Percentiles rank a stretch among this genome's conserved stretches.
Conservation (phyloP, 2,797 vertebrate species). For the Etheostoma nigrum region DNA sequence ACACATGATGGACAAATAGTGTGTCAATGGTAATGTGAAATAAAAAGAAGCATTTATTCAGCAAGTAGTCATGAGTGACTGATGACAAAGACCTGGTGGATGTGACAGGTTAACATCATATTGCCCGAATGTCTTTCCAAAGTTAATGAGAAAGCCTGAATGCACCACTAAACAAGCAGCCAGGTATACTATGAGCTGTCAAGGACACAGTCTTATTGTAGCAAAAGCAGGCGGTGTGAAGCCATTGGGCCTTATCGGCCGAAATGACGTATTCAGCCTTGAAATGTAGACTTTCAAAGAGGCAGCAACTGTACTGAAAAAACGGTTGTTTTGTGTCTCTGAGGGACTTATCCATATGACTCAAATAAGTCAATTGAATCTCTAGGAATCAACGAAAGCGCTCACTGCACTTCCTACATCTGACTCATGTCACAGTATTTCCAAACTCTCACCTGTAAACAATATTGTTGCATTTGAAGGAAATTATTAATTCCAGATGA, state of each 20-base stretch:
- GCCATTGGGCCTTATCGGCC: background rate
- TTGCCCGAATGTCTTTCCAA: background rate
- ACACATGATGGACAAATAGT: no score
- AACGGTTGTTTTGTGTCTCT: background rate
- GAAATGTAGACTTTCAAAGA: constrained; percentile 1
- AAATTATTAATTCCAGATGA: background rate
- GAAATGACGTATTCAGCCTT: constrained; percentile 2
- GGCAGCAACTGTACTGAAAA: background rate
- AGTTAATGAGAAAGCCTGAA: background rate
- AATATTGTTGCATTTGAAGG: background rate
- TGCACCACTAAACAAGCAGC: background rate
- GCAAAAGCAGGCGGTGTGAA: background rate
- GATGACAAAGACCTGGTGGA: no score
- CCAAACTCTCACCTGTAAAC: background rate
- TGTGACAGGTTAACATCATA: no score
- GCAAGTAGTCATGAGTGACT: no score
- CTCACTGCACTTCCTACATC: background rate
- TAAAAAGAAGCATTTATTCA: no score
- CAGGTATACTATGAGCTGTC: background rate
- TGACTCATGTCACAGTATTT: background rate
- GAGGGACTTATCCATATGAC: background rate
- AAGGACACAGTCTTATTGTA: background rate
- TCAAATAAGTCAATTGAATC: background rate
- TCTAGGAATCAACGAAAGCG: background rate
- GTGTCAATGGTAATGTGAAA: no score